Evolutionary conservation across 2,797 vertebrate species (phyloP).

Genomic region (Otolemur crassicaudatus): DNA sequence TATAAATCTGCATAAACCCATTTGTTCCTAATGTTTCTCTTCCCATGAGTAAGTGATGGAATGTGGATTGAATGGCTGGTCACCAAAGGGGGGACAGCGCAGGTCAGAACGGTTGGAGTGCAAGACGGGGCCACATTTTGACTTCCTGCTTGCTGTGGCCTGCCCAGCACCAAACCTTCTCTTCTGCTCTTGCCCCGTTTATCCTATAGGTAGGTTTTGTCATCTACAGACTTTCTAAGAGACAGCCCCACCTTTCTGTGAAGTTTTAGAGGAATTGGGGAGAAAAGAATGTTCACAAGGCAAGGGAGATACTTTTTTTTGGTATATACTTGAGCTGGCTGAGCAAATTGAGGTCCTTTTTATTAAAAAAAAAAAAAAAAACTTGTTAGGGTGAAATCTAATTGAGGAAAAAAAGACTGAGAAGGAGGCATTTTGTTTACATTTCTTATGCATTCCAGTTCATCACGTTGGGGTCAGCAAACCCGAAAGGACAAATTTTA

Average conservation of each 20-base stretch:
- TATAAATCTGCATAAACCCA: conserved; percentile 83
- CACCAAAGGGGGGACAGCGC: conserved; percentile 81
- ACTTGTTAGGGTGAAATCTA: conserved; percentile 46
- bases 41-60: conserved; percentile 81
- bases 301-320: conserved; percentile 36
- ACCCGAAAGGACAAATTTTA: neutral
- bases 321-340: conserved; percentile 1
- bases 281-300: neutral
- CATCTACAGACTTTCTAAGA: conserved; percentile 82
- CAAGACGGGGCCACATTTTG: conserved; percentile 88
- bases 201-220: conserved; percentile 89
- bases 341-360: conserved; percentile 64
- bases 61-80: conserved; percentile 85
- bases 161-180: conserved; percentile 79
- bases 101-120: conserved; percentile 81
- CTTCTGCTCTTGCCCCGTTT: conserved; percentile 86
- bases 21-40: conserved; percentile 85
- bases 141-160: conserved; percentile 88
- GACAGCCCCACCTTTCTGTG: conserved; percentile 85
- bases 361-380: conserved; percentile 59
- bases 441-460: conserved; percentile 49
- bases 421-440: conserved; percentile 55
- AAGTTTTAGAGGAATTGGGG: conserved; percentile 67
- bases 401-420: conserved; percentile 71
- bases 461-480: conserved; percentile 2